Evolutionary conservation across 2,888 invertebrate species (phyloP).

Genomic region (Tipula lateralis): DNA sequence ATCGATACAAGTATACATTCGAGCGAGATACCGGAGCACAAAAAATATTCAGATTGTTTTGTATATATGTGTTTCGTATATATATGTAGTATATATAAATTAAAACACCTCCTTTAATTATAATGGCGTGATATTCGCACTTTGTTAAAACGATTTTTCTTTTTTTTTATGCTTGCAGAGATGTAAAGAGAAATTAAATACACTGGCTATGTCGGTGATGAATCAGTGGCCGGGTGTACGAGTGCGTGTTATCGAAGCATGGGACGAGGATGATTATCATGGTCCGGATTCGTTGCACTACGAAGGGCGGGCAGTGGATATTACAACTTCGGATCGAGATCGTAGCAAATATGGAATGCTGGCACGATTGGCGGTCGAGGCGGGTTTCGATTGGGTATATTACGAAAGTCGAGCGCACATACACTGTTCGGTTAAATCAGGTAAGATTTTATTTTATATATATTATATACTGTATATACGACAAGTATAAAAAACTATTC

Average conservation of each 20-base stretch:
- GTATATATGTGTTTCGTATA: background rate
- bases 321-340: slow-evolving; percentile 91
- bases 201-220: slow-evolving; percentile 92
- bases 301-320: slow-evolving; percentile 94
- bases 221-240: slow-evolving; percentile 97
- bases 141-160: slow-evolving; percentile 27
- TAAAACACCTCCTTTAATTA: slow-evolving; percentile 24
- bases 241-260: slow-evolving; percentile 89
- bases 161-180: slow-evolving; percentile 63
- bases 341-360: slow-evolving; percentile 93
- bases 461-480: background rate
- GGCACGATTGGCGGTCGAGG: slow-evolving; percentile 90
- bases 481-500: background rate
- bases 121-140: slow-evolving; percentile 24
- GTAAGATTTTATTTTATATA: slow-evolving; percentile 54
- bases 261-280: slow-evolving; percentile 84
- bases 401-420: slow-evolving; percentile 92
- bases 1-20: background rate
- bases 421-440: slow-evolving; percentile 96
- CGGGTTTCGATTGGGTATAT: slow-evolving; percentile 98
- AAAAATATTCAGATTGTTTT: background rate
- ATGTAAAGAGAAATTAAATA: slow-evolving; percentile 92
- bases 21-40: background rate
- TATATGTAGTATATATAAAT: background rate
- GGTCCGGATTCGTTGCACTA: slow-evolving; percentile 82